phyloP scores from a whole-genome alignment of 2,797 vertebrate genomes.

The Podarcis lilfordi region DNA sequence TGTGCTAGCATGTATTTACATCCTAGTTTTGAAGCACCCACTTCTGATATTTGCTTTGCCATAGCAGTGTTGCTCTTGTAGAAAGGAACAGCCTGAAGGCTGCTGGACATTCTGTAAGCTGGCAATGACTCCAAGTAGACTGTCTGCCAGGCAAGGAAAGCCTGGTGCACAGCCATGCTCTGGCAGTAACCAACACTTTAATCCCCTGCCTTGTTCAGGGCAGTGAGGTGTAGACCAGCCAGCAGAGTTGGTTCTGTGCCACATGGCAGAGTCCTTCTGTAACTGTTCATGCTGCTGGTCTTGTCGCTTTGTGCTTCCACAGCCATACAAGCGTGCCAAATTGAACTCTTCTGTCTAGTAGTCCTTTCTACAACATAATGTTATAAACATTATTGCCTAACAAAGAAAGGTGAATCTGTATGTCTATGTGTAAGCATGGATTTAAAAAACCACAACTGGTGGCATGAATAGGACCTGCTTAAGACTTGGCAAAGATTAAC shows the following conservation, averaged over 20 bases:
- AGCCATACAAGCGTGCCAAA: rapidly evolving
- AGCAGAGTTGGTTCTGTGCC: constrained; percentile 18
- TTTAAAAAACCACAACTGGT: not conserved
- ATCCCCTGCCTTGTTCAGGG: not conserved
- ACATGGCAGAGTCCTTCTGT: not conserved
- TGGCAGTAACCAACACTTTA: constrained; percentile 18
- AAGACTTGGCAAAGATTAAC: not conserved
- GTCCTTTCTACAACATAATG: not conserved
- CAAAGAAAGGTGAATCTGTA: not conserved
- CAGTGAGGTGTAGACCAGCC: constrained; percentile 4
- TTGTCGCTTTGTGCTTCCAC: rapidly evolving
- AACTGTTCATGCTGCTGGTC: not conserved
- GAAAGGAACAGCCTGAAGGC: constrained; percentile 52
- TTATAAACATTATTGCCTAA: not conserved
- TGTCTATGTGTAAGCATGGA: not conserved
- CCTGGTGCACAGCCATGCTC: constrained; percentile 38
- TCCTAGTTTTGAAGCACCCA: not conserved
- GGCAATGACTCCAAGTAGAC: constrained; percentile 46
- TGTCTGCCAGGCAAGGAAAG: constrained; percentile 60
- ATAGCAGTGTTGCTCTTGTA: not conserved
- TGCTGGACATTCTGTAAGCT: constrained; percentile 49
- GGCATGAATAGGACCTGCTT: not conserved
- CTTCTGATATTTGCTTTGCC: not conserved
- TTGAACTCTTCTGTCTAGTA: not conserved
- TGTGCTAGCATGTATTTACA: not conserved